Evolutionary conservation across 2,797 vertebrate species (phyloP), one percentile per base, ranked within the genome.

Genomic region (Champsocephalus esox): DNA sequence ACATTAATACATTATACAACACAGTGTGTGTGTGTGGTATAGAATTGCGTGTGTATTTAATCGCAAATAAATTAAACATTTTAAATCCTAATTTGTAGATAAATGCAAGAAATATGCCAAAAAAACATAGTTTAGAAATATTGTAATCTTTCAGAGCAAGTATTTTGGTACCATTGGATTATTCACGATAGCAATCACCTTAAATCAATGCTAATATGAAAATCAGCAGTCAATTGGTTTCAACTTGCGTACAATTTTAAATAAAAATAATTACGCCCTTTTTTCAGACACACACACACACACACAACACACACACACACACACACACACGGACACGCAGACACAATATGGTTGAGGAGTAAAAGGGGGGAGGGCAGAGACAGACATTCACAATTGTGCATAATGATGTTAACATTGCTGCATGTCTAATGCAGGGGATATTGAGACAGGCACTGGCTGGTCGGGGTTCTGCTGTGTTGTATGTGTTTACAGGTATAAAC

Each of bases 371-470:
- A 92, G 87, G 89, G 87, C 87, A 86, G 90, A 90, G 84, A 93
- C 92, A 95, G 92, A 94, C 94, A 96, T 93, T 95, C 94, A 96
- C 94, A 96, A 95, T 96, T 96, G 95, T 94, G 94, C 95, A 96
- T 96, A 96, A 96, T 96, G 95, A 96, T 95, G 95, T 96, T 95
- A 96, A 94, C 95, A 96, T 98, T 98, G 94, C 95, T 96, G 96
- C 96, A 96, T 95, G 94, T 97, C 96, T 97, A 97, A 96, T 96
- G 92, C 88, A 52, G 90, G 91, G 92, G 92, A 95, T 87, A 89
- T 78, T 82, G 85, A 92, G 91, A 89, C 90, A 92, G 90, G 91
- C 91, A 80, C 85, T 87, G 77, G 76, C 87, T 85, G 88, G 85
- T 83, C 70, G 84, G 70, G 49, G 77, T 76, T 88, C 77, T 80